Base-by-base conservation (phyloP, 1,140 invertebrate species). In the Drosophila bipectinata region DNA sequence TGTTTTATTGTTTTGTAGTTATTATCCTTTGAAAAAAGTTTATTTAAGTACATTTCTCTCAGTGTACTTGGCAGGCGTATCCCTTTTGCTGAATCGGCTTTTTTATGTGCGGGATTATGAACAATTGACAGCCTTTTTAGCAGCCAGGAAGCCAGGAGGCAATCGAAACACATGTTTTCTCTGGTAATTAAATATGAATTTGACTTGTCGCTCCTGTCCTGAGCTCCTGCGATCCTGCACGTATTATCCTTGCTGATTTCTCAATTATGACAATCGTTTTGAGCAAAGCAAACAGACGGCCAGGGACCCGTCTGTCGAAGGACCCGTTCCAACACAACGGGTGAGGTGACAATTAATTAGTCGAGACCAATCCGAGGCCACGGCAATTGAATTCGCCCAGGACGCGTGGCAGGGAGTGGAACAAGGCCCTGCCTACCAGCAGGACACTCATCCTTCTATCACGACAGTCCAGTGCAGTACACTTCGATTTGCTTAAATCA, bases 121-220 rank as follows among this genome's bases (percentile, higher is more conserved):
- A 55, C 69, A 59, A 79, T 87, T 88, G 83, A 82, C 83, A 88
- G 75, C 83, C 74, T 76, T 77, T 88, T 83, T 28, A 62, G 54
- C 51, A 12, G 8, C 15, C 15, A 9, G 44, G 39, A 5, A 2
- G 39, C 39, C 12, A 14, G 37, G 37, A 41, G 32, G 62, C 74
- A 76, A 67, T 87, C 61, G 78, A 87, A 87, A 88, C 85, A 89
- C 85, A 89, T 89, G 85, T 89, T 89, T 89, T 68, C 39, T 28
- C 45, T 30, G 67, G 47, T 73, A 89, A 90, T 89, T 90, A 81
- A 90, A 85, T 81, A 32, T 39, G 52, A 73, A 85, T 90, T 85
- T 88, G 47, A 78, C 51, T 85, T 45, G 45, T 48, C 32, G 9
- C 21, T 51, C 41, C 37, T 39, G 24, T 51, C 39, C 37, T 39